These are phyloP conservation scores for Rhinella marina DNA, from an alignment of 2,797 vertebrate genomes.

Conservation along the genomic window DNA sequence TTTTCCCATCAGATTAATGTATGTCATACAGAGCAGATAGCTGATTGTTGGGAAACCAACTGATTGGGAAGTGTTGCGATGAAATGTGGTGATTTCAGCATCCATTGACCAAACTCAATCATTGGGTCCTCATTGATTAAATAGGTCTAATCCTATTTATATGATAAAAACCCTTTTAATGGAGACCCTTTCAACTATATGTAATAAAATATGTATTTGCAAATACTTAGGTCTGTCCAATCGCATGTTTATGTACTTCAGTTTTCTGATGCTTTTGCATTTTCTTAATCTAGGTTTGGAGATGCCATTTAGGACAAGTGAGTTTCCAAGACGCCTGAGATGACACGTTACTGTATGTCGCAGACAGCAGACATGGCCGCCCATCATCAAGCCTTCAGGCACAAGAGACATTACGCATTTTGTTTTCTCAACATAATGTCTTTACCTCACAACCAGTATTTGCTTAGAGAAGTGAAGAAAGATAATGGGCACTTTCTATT, in stretches of 20 bases:
- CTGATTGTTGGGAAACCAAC: too few relatives aligned
- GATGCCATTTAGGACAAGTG: conserved; percentile 19
- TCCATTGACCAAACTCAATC: too few relatives aligned
- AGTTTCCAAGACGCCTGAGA: conserved; percentile 12
- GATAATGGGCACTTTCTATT: not conserved
- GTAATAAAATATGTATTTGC: not conserved
- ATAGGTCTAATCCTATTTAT: too few relatives aligned
- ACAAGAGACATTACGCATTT: conserved; percentile 23
- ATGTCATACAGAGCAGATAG: too few relatives aligned
- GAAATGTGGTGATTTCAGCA: too few relatives aligned
- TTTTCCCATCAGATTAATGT: too few relatives aligned
- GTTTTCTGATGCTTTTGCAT: not conserved
- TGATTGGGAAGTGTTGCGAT: too few relatives aligned
- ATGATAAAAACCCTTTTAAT: not conserved
- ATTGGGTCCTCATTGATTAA: too few relatives aligned
- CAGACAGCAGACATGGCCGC: not conserved
- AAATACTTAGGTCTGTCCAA: not conserved
- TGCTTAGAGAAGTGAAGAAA: conserved; percentile 1
- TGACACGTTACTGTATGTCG: conserved; percentile 23
- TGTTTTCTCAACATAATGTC: conserved; percentile 29
- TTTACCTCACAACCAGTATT: conserved; percentile 51
- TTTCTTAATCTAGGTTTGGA: conserved; percentile 37
- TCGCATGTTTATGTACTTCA: not conserved
- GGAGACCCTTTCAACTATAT: not conserved
- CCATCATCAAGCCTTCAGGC: conserved; percentile 17